Evolutionary conservation across 2,888 invertebrate genomes (phyloP).

Genomic region (Lasioglossum villosulum): DNA sequence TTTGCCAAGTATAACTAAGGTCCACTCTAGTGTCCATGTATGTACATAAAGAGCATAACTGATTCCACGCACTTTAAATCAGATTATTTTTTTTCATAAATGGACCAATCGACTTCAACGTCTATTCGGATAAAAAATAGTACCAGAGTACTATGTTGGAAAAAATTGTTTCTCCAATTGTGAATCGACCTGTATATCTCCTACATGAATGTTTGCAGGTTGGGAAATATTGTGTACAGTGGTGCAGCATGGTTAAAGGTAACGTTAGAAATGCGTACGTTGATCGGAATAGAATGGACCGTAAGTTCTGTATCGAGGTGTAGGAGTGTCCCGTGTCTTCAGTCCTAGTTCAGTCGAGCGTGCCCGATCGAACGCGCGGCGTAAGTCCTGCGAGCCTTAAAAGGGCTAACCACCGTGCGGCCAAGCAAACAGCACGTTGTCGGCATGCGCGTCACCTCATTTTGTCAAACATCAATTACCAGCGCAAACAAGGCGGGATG

Average conservation of each 20-base stretch:
- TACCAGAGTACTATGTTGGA: too few relatives aligned
- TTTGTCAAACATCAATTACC: conserved; percentile 80
- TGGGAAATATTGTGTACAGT: not conserved
- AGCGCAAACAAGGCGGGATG: conserved; percentile 74
- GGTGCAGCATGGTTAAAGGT: not conserved
- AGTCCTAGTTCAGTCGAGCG: conserved; percentile 41
- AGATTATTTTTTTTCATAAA: too few relatives aligned
- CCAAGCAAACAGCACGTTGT: conserved; percentile 65
- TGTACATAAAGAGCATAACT: too few relatives aligned
- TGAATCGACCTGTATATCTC: not conserved
- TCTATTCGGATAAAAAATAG: too few relatives aligned
- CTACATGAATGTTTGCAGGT: not conserved
- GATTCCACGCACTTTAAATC: too few relatives aligned
- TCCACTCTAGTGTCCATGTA: too few relatives aligned
- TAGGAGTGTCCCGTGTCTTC: conserved; percentile 26
- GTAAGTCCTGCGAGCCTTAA: conserved; percentile 58
- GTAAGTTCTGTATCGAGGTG: not conserved
- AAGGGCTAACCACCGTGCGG: conserved; percentile 62
- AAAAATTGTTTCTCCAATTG: not conserved
- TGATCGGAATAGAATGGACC: not conserved
- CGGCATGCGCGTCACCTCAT: conserved; percentile 70
- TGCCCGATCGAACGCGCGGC: conserved; percentile 52
- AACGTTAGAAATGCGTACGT: not conserved
- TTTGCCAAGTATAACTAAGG: too few relatives aligned
- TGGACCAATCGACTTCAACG: too few relatives aligned